Evolutionary conservation across 35 echinoderm and acorn worm species (phyloP), one percentile per base, ranked within the genome.

Genomic region (Patiria miniata): DNA sequence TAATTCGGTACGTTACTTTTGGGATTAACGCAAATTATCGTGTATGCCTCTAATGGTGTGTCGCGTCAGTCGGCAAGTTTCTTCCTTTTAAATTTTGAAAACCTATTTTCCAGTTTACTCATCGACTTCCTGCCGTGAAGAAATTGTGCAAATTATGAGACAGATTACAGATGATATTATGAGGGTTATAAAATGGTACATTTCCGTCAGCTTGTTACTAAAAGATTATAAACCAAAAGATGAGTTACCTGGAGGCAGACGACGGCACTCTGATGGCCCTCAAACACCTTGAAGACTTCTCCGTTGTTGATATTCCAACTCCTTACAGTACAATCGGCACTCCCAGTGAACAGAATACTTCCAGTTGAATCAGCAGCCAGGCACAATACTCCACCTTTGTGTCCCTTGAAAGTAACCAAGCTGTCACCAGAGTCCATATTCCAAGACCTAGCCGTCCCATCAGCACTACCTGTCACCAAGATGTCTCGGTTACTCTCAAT

Each of bases 391-490:
- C 89, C 96, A 44, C 93, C 96, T 80, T 87, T 99, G 53, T 99
- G 96, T 16, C 96, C 96, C 28, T 78, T 86, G 65, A 89, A 99
- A 19, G 86, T 90, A 4, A 94, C 89, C 51, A 89, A 34, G 38
- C 92, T 89, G 51, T 99, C 96, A 19, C 96, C 96, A 15, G 96
- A 90, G 87, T 99, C 96, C 96, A 99, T 99, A 79, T 94, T 84
- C 96, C 96, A 99, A 21, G 96, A 94, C 61, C 84, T 94, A 9
- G 96, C 96, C 18, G 90, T 91, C 0, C 92, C 93, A 56, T 99
- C 96, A 52, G 96, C 96, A 61, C 89, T 89, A 2, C 96, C 96
- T 2, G 96, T 99, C 34, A 99, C 83, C 21, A 99, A 83, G 52
- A 99, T 83, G 39, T 99, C 96, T 82, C 90, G 91, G 78, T 99